A percentile compares a stretch with the other conserved stretches of the same genome.
Conservation (phyloP, 2,888 invertebrate genomes). For the Exephanes ischioxanthus region DNA sequence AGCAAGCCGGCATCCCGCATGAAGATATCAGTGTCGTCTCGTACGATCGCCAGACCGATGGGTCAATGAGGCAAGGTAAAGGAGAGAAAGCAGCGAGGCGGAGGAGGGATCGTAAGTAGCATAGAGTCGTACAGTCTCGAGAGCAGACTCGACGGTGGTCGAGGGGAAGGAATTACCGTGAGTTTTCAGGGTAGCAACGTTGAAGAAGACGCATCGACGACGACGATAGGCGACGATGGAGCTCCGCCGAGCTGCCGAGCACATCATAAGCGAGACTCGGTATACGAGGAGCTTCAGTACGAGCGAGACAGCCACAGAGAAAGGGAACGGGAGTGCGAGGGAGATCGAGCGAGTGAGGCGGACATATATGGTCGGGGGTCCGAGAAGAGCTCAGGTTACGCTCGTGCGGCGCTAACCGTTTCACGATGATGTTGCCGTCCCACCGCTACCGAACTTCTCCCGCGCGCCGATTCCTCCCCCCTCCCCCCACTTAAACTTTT, state of each 20-base stretch:
- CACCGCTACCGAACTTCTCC: conserved; percentile 52
- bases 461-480: conserved; percentile 34
- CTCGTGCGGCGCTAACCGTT: conserved; percentile 80
- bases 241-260: background rate
- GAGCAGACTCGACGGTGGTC: conserved; percentile 5
- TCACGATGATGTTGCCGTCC: conserved; percentile 76
- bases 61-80: conserved; percentile 31
- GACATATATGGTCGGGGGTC: conserved; percentile 85
- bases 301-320: conserved; percentile 62
- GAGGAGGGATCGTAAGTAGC: background rate
- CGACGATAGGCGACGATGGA: conserved; percentile 40
- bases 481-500: conserved; percentile 34
- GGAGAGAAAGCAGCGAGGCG: background rate
- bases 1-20: background rate
- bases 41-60: conserved; percentile 10
- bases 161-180: conserved; percentile 9
- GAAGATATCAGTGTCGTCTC: conserved; percentile 20
- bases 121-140: conserved; percentile 48
- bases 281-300: conserved; percentile 8
- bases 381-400: conserved; percentile 84
- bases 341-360: conserved; percentile 80
- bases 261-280: conserved; percentile 7
- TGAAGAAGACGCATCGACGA: conserved; percentile 21
- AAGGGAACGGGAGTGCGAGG: conserved; percentile 72
- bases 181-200: conserved; percentile 30